Evolutionary conservation across 2,888 invertebrate species (phyloP).

Genomic region (Pycnomerus fuliginosus): DNA sequence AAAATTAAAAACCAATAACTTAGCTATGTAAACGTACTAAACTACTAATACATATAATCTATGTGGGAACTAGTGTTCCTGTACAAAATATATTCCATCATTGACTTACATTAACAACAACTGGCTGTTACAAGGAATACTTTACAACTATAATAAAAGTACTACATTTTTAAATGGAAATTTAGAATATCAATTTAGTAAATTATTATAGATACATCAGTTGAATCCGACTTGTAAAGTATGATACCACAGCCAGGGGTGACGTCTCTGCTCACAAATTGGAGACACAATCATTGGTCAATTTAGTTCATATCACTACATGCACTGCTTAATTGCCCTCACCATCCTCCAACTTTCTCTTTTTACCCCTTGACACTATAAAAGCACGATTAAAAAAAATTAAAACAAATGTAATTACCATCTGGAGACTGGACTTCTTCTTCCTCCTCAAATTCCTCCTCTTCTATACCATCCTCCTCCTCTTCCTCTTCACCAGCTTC

Average conservation of each 20-base stretch:
- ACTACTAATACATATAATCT: constrained; percentile 38
- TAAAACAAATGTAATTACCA: constrained; percentile 42
- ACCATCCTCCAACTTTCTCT: constrained; percentile 71
- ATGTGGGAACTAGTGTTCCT: constrained; percentile 34
- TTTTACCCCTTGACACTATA: constrained; percentile 66
- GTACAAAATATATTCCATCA: constrained; percentile 43
- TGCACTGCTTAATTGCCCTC: constrained; percentile 46
- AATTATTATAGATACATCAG: constrained; percentile 27
- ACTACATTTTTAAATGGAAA: constrained; percentile 17
- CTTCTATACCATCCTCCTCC: constrained; percentile 50
- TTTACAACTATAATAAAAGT: constrained; percentile 32
- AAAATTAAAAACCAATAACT: constrained; percentile 38
- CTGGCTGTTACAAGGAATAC: constrained; percentile 37
- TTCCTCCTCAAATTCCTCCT: constrained; percentile 52
- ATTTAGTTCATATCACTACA: constrained; percentile 39
- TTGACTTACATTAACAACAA: constrained; percentile 40
- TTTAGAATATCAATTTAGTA: constrained; percentile 29
- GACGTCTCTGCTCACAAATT: constrained; percentile 39
- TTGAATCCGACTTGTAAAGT: constrained; percentile 34
- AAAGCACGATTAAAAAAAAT: constrained; percentile 27
- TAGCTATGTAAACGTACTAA: constrained; percentile 38
- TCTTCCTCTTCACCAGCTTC: constrained; percentile 55
- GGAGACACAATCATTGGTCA: constrained; percentile 44
- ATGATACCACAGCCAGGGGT: constrained; percentile 43
- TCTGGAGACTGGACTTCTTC: constrained; percentile 49